Evolutionary conservation across 1,140 invertebrate genomes (phyloP), one percentile per base, ranked within the genome.

Genomic region (Neomicropteryx cornuta): DNA sequence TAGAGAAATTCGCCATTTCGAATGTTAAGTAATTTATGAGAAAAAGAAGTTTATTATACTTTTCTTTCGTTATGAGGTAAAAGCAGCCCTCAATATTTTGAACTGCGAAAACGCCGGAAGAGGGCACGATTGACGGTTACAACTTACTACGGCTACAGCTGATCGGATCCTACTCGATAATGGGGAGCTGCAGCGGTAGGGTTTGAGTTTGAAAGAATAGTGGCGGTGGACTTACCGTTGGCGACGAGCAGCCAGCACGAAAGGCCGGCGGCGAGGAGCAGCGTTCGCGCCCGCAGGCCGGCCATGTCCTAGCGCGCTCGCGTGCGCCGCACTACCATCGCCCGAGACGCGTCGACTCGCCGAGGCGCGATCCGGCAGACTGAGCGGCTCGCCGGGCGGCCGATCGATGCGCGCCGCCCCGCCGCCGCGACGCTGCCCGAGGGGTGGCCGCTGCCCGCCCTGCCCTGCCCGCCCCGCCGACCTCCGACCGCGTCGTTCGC

Each of bases 201-300:
- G 8, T 17, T 20, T 8, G 22, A 4, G 34, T 8, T n/a, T 11
- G 16, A 22, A 33, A 36, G 18, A 29, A 27, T 35, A 11, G 39
- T 24, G 27, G 11, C 11, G 16, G 34, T 27, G 53, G 56, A 68
- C 65, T 65, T 46, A 68, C 65, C 65, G 62, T 59, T 57, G 55
- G 62, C 56, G 50, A 51, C 53, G 36, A 55, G 56, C 55, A 68
- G 62, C 61, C 61, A 64, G 56, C 52, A 60, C 53, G 51, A 60
- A 56, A 58, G 62, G 56, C 54, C 64, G 62, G 55, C 58, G n/a
- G n/a, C n/a, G n/a, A n/a, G n/a, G n/a, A n/a, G n/a, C n/a, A n/a
- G n/a, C 52, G 61, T 56, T 55, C 64, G 64, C 59, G 61, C 55
- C 60, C 58, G 62, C 60, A 56, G 58, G 64, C 62, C 62, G 62